These are phyloP conservation scores for Euphonia xanthogaster DNA, from an alignment of 2,797 vertebrate genomes.

Conservation along the genomic window DNA sequence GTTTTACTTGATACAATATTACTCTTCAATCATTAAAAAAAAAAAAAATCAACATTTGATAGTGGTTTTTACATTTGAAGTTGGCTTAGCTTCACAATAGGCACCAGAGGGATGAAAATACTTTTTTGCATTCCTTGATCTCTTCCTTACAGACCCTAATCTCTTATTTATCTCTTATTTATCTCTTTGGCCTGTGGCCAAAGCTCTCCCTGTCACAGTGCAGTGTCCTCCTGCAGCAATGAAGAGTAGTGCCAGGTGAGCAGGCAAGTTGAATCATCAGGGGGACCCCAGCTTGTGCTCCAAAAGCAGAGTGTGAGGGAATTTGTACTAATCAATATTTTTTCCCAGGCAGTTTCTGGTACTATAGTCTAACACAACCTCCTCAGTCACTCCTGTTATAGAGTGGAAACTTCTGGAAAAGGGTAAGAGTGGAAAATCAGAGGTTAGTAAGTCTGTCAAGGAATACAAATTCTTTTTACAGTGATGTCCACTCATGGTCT, in stretches of 20 bases:
- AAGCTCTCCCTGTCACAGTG: rapidly evolving
- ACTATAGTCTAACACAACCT: neutral
- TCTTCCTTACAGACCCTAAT: neutral
- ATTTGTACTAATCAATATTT: rapidly evolving
- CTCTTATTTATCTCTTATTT: neutral
- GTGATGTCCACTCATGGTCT: neutral
- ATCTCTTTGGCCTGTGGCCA: neutral
- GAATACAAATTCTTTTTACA: neutral
- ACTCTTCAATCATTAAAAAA: neutral
- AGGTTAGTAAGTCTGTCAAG: neutral
- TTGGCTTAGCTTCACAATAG: neutral
- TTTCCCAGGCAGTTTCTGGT: neutral
- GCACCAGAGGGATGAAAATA: neutral
- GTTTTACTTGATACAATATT: neutral
- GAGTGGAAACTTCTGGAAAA: neutral
- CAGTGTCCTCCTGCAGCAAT: rapidly evolving
- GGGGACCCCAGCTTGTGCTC: neutral
- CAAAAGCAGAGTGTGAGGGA: neutral
- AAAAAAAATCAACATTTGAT: neutral
- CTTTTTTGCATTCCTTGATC: neutral
- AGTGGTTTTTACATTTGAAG: neutral
- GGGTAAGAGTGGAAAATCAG: neutral
- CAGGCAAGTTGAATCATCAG: neutral
- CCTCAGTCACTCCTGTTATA: neutral
- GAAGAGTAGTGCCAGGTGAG: neutral